Conservation (phyloP, 2,888 invertebrate species). For the Gastrophysa polygoni region DNA sequence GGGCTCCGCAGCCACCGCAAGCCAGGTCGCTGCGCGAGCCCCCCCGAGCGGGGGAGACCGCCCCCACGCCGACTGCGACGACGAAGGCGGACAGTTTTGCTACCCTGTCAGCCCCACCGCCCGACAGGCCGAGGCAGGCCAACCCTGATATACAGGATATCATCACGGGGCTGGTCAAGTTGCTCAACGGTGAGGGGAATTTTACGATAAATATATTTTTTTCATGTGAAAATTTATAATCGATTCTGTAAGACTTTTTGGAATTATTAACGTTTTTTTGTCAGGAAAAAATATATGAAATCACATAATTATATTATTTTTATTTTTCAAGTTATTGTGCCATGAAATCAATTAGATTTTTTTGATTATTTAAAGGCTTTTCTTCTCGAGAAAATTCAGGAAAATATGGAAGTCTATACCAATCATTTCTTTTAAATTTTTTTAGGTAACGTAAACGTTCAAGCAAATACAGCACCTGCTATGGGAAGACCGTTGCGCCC, state of each 20-base stretch:
- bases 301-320: no score
- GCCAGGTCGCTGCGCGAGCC: slow-evolving; percentile 71
- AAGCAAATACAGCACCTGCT: slow-evolving; percentile 71
- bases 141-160: slow-evolving; percentile 88
- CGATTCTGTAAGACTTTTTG: no score
- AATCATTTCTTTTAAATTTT: not conserved
- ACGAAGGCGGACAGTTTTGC: slow-evolving; percentile 62
- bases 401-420: not conserved
- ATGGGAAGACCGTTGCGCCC: slow-evolving; percentile 70
- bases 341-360: no score
- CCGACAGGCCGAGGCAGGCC: slow-evolving; percentile 62
- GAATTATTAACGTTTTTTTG: no score
- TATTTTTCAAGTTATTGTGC: no score
- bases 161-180: slow-evolving; percentile 86
- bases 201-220: not conserved
- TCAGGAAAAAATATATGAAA: no score
- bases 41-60: slow-evolving; percentile 54
- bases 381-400: no score
- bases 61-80: slow-evolving; percentile 60
- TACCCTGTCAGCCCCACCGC: slow-evolving; percentile 42
- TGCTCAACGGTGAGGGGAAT: slow-evolving; percentile 75
- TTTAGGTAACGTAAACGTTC: slow-evolving; percentile 77
- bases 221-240: not conserved
- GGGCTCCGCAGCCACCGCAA: slow-evolving; percentile 77
- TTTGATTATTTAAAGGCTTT: no score